A percentile compares a stretch with the other conserved stretches of the same genome.
Conservation (phyloP, 2,888 invertebrate genomes). For the Shargacucullia verbasci region DNA sequence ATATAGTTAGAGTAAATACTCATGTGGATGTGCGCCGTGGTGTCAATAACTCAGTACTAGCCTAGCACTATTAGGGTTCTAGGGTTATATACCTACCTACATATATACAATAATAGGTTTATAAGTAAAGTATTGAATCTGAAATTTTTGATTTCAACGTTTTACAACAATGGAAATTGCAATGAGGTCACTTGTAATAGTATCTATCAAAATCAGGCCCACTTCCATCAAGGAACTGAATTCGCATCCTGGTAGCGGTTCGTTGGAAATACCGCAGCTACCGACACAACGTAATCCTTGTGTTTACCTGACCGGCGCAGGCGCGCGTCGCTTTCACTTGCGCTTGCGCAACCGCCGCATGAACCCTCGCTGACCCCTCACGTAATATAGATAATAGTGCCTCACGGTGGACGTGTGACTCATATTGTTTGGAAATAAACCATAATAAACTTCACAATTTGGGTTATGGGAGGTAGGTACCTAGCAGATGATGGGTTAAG, state of each 20-base stretch:
- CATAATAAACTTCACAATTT: slow-evolving; percentile 17
- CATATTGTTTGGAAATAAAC: slow-evolving; percentile 37
- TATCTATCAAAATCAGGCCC: neutral
- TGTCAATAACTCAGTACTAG: too few species aligned
- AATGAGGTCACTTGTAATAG: too few species aligned
- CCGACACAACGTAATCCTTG: slow-evolving; percentile 49
- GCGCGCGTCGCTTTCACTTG: slow-evolving; percentile 39
- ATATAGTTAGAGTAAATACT: too few species aligned
- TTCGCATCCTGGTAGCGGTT: slow-evolving; percentile 19
- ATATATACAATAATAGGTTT: too few species aligned
- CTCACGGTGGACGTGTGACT: slow-evolving; percentile 25
- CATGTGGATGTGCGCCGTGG: too few species aligned
- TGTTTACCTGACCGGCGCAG: slow-evolving; percentile 32
- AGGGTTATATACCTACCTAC: too few species aligned
- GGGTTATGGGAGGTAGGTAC: slow-evolving; percentile 6
- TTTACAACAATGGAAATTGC: too few species aligned
- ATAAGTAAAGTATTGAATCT: too few species aligned
- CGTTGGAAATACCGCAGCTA: slow-evolving; percentile 37
- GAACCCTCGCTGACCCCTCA: slow-evolving; percentile 43
- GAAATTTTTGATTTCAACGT: too few species aligned
- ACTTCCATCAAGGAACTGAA: neutral
- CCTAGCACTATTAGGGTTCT: too few species aligned
- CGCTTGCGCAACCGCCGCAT: slow-evolving; percentile 45
- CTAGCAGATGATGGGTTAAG: neutral
- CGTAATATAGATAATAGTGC: slow-evolving; percentile 35